phyloP scores from a whole-genome alignment of 2,113 vertebrate genomes.

The Myotis yumanensis region DNA sequence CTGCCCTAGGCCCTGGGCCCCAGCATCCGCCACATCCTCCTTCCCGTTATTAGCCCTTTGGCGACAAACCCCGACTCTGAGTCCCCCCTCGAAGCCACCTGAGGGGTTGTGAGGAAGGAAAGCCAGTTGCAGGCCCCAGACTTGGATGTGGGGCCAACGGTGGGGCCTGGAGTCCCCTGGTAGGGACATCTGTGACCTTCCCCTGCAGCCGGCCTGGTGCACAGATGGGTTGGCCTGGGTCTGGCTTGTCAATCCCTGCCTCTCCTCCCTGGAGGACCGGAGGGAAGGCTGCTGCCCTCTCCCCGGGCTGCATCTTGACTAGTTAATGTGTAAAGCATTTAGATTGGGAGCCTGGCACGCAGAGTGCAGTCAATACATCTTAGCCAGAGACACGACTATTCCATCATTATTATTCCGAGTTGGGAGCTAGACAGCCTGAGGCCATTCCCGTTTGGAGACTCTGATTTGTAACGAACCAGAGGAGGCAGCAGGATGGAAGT shows the following conservation, averaged over 20 bases:
- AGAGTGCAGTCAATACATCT: neutral
- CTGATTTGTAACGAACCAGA: neutral
- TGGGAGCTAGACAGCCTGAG: neutral
- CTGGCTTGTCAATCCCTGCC: neutral
- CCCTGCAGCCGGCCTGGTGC: neutral
- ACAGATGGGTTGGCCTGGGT: neutral
- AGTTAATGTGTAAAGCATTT: no score
- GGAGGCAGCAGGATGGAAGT: neutral
- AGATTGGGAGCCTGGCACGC: neutral
- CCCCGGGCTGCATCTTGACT: no score
- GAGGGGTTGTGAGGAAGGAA: neutral
- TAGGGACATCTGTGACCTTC: neutral
- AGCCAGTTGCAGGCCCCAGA: neutral
- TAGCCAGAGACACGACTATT: fast-evolving
- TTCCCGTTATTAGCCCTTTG: neutral
- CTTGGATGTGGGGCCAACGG: fast-evolving
- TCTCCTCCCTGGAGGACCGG: neutral
- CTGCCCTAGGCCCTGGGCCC: neutral
- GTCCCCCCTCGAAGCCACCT: neutral
- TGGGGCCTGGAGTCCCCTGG: neutral
- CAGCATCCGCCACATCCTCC: no score
- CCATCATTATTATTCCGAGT: neutral
- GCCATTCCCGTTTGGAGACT: neutral
- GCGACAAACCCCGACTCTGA: neutral
- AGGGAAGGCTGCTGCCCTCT: neutral